Base-by-base conservation (phyloP, 2,797 vertebrate species). In the Fratercula arctica region DNA sequence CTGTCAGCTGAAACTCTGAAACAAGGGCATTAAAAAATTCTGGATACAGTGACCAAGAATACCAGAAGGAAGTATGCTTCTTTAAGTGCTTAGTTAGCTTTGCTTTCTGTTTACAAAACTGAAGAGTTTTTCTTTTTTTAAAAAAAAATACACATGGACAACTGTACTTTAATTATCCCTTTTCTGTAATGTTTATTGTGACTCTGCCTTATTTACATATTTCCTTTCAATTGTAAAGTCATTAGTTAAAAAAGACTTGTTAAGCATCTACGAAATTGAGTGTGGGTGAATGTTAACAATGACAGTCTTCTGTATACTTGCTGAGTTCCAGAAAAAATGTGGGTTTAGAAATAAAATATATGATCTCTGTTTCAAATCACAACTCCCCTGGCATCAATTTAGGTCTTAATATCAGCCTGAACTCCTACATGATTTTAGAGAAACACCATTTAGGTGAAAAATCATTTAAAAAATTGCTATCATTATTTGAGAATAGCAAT, bases 371-470 rank as follows among this genome's bases (percentile, higher is more conserved):
- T 96, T 57, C 90, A 97, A 96, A 96, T 96, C 54, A 84, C 79
- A 96, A 60, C 73, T 78, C 69, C 66, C 9, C 21, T 91, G 54
- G 50, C 87, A 95, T 91, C 85, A 95, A 26, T 89, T 91, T 95
- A 83, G 43, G n/a, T 91, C 95, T 95, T 89, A 94, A 95, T 92
- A 95, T 89, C 85, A 96, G 82, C 67, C 87, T 92, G 82, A 95
- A 90, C 93, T 96, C 92, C 89, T 92, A 93, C 73, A 85, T 84
- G 90, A 94, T 95, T 96, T 96, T 76, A 92, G 73, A 95, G 90
- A 88, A 95, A 93, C 67, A 89, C 66, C 43, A 84, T 96, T 97
- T 94, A 95, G 92, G 85, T 95, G 76, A 96, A 97, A 97, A 97
- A 96, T 97, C 63, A 94, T 92, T 96, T 92, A 0, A 87, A 77